phyloP scores from a whole-genome alignment of 2,113 vertebrate genomes.

The Uria aalge region DNA sequence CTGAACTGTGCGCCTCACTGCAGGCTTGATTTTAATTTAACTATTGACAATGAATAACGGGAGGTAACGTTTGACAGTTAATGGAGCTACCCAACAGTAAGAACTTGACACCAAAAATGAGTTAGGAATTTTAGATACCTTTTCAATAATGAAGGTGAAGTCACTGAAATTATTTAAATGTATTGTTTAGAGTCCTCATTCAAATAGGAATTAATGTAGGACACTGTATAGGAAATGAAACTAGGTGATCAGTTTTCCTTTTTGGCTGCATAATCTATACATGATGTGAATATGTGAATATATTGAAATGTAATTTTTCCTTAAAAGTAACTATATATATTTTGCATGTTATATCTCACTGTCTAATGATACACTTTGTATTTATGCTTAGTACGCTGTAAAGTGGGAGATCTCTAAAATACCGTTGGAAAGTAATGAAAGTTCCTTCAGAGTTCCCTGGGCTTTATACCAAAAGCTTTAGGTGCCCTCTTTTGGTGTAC shows the following conservation, averaged over 20 bases:
- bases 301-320: neutral
- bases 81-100: neutral
- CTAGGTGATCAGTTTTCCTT: neutral
- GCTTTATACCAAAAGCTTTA: slow-evolving; percentile 51
- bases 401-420: slow-evolving; percentile 20
- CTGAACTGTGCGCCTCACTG: neutral
- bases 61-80: neutral
- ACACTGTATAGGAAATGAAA: neutral
- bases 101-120: neutral
- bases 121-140: neutral
- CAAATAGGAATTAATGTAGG: neutral
- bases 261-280: neutral
- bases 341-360: neutral
- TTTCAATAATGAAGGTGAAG: neutral
- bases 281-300: neutral
- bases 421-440: neutral
- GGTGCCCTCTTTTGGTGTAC: slow-evolving; percentile 70
- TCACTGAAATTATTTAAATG: neutral
- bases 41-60: neutral
- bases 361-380: neutral
- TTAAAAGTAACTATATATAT: neutral
- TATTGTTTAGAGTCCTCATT: neutral
- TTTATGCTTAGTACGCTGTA: neutral
- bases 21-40: neutral
- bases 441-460: neutral